These are phyloP conservation scores for Centropyge bicolor DNA, from an alignment of 2,797 vertebrate genomes.

Conservation along the genomic window DNA sequence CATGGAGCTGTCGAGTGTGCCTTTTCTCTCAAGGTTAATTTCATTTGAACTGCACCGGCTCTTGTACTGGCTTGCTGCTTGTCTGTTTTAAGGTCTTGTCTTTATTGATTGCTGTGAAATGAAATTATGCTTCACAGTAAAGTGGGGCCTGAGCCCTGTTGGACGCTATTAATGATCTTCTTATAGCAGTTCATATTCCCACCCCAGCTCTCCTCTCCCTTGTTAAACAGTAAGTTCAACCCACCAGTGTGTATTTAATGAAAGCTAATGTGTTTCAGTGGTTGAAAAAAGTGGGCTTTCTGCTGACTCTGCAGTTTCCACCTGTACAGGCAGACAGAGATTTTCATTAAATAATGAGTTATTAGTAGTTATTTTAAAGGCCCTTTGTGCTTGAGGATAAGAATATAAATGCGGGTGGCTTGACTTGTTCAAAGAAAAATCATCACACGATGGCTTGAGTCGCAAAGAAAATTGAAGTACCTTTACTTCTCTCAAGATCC, in stretches of 20 bases:
- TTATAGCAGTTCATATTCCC: slow-evolving; percentile 46
- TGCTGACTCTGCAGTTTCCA: slow-evolving; percentile 2
- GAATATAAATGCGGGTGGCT: too few relatives aligned
- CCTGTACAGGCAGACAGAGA: neutral
- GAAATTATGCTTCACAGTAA: slow-evolving; percentile 64
- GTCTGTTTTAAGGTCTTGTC: slow-evolving; percentile 56
- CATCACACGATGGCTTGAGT: too few relatives aligned
- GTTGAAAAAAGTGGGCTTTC: slow-evolving; percentile 4
- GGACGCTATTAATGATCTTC: slow-evolving; percentile 60
- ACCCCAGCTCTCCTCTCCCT: slow-evolving; percentile 18
- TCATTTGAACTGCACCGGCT: slow-evolving; percentile 61
- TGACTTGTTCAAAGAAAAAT: too few relatives aligned
- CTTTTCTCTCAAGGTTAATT: slow-evolving; percentile 73
- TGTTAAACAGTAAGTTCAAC: slow-evolving; percentile 6
- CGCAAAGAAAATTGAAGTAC: too few relatives aligned
- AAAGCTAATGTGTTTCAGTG: slow-evolving; percentile 15
- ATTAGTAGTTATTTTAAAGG: neutral
- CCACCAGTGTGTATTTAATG: slow-evolving; percentile 23
- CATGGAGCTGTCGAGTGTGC: slow-evolving; percentile 19
- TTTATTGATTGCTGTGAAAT: slow-evolving; percentile 71
- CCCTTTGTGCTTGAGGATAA: neutral
- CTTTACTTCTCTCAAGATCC: too few relatives aligned
- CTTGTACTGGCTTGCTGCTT: slow-evolving; percentile 44
- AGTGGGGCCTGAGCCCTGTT: slow-evolving; percentile 37
- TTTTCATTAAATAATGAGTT: neutral